These are phyloP conservation scores for Uropsilus gracilis DNA, from an alignment of 2,113 vertebrate genomes.

Conservation along the genomic window DNA sequence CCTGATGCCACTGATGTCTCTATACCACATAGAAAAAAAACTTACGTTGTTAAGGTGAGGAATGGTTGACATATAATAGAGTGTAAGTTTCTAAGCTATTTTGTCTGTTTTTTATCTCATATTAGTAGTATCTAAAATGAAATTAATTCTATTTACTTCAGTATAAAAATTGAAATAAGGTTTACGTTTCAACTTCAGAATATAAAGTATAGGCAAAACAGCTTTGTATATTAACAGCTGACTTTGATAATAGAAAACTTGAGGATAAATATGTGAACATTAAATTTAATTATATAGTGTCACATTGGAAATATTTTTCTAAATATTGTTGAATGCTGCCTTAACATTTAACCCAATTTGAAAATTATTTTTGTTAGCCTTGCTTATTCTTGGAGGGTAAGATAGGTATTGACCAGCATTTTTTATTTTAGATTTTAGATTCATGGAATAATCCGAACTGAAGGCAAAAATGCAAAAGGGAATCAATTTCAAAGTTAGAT, in stretches of 20 bases:
- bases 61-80: background rate
- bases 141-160: background rate
- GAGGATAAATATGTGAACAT: background rate
- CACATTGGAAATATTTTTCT: constrained; percentile 10
- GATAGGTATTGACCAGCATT: background rate
- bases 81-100: constrained; percentile 13
- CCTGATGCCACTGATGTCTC: constrained; percentile 69
- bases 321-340: background rate
- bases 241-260: background rate
- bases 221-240: background rate
- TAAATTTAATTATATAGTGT: background rate
- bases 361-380: background rate
- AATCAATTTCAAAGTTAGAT: background rate
- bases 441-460: background rate
- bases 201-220: background rate
- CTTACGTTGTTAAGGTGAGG: constrained; percentile 4
- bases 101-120: background rate
- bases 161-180: background rate
- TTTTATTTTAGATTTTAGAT: background rate
- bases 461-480: background rate
- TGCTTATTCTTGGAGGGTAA: background rate
- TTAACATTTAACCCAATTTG: background rate
- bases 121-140: background rate
- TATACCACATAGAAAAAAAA: constrained; percentile 5
- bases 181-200: background rate